Conservation (phyloP, 2,888 invertebrate genomes). For the Clunio marinus region DNA sequence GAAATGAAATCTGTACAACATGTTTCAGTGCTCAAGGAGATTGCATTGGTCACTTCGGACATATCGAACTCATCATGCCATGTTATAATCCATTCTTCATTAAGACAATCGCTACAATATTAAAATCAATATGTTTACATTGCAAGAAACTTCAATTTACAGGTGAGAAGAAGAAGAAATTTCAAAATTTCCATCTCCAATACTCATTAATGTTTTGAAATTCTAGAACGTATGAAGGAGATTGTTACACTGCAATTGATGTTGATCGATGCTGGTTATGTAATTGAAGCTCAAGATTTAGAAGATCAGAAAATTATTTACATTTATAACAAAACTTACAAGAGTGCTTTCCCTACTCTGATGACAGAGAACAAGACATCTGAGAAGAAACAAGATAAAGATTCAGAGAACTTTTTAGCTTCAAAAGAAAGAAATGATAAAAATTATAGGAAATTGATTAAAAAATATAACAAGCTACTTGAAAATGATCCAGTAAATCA, state of each 20-base stretch:
- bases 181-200: neutral
- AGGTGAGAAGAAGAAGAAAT: no score
- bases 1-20: slow-evolving; percentile 70
- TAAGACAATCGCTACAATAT: slow-evolving; percentile 63
- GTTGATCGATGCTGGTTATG: slow-evolving; percentile 68
- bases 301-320: slow-evolving; percentile 50
- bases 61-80: slow-evolving; percentile 83
- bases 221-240: slow-evolving; percentile 49
- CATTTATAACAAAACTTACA: no score
- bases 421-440: slow-evolving; percentile 46
- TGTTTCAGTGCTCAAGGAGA: slow-evolving; percentile 63
- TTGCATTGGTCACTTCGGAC: slow-evolving; percentile 93
- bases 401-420: slow-evolving; percentile 48
- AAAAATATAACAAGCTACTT: slow-evolving; percentile 50
- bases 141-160: slow-evolving; percentile 68
- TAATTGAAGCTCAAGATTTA: slow-evolving; percentile 67
- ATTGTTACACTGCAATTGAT: slow-evolving; percentile 60
- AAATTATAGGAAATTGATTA: slow-evolving; percentile 40
- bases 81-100: slow-evolving; percentile 89
- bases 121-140: slow-evolving; percentile 65
- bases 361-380: slow-evolving; percentile 46
- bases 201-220: neutral
- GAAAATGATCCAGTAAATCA: slow-evolving; percentile 44
- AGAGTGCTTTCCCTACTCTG: no score
- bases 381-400: slow-evolving; percentile 44